Conservation (phyloP, 92 coral and sea anemone genomes). For the Palythoa caribaeorum region DNA sequence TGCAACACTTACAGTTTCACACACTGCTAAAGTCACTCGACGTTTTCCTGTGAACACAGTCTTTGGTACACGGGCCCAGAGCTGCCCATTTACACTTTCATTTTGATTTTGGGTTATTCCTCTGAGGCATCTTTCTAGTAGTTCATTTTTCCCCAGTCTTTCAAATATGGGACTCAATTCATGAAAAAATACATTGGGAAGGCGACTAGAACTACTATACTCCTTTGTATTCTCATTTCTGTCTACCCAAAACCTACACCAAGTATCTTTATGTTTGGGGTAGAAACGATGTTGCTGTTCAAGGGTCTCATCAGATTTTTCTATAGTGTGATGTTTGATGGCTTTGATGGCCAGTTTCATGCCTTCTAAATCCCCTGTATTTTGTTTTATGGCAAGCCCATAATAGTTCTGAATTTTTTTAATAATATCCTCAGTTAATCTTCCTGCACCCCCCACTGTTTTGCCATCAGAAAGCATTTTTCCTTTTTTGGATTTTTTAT, state of each 20-base stretch:
- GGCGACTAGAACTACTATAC: slow-evolving; percentile 36
- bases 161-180: slow-evolving; percentile 50
- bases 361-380: slow-evolving; percentile 35
- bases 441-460: not conserved
- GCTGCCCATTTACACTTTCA: slow-evolving; percentile 72
- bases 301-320: slow-evolving; percentile 21
- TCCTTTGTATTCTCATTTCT: slow-evolving; percentile 6
- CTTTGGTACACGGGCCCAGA: slow-evolving; percentile 63
- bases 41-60: slow-evolving; percentile 62
- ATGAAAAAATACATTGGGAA: slow-evolving; percentile 41
- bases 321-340: slow-evolving; percentile 45
- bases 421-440: not conserved
- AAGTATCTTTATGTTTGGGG: slow-evolving; percentile 40
- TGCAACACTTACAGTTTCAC: not conserved
- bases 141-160: slow-evolving; percentile 43
- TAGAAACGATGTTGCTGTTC: slow-evolving; percentile 10
- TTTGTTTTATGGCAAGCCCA: slow-evolving; percentile 8
- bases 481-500: slow-evolving; percentile 39
- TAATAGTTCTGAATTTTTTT: slow-evolving; percentile 15
- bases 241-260: slow-evolving; percentile 72
- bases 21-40: slow-evolving; percentile 46
- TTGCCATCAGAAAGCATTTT: not conserved
- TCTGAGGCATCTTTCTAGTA: slow-evolving; percentile 51
- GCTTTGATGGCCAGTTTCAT: slow-evolving; percentile 52
- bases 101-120: slow-evolving; percentile 75